Conservation (phyloP, 2,113 vertebrate genomes). For the Petrocephalus microphthalmus region DNA sequence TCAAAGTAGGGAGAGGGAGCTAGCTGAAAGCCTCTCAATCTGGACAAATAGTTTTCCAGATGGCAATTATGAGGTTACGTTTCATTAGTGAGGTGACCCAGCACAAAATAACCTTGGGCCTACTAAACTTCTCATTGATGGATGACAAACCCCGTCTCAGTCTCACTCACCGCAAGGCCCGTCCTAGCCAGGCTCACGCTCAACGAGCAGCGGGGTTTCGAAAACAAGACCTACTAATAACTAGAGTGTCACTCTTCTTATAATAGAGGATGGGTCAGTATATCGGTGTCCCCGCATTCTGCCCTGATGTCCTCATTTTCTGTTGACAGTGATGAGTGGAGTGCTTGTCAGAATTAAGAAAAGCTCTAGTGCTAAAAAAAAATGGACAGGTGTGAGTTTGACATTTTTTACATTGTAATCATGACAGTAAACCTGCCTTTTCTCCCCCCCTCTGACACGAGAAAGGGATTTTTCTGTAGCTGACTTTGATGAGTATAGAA, state of each 20-base stretch:
- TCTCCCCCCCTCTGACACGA: neutral
- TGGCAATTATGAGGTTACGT: constrained; percentile 9
- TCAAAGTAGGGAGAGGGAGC: neutral
- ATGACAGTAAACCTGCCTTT: neutral
- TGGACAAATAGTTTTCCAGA: neutral
- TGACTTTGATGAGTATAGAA: neutral
- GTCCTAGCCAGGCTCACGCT: neutral
- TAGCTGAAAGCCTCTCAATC: neutral
- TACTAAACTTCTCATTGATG: neutral
- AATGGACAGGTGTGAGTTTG: neutral
- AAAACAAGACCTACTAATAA: neutral
- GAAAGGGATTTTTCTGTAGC: neutral
- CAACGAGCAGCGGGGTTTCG: neutral
- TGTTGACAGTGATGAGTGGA: neutral
- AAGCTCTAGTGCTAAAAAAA: neutral
- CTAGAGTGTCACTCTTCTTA: neutral
- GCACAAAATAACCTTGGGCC: constrained; percentile 10
- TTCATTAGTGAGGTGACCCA: constrained; percentile 11
- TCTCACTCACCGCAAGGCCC: neutral
- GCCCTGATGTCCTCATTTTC: neutral
- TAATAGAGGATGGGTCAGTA: neutral
- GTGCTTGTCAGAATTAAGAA: neutral
- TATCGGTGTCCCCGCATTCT: neutral
- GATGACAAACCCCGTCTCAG: neutral
- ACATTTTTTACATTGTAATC: constrained; percentile 11